A percentile compares a stretch with the other conserved stretches of the same genome.
phyloP scores from a whole-genome alignment of 2,888 invertebrate species.

The Ophion obscuratus region DNA sequence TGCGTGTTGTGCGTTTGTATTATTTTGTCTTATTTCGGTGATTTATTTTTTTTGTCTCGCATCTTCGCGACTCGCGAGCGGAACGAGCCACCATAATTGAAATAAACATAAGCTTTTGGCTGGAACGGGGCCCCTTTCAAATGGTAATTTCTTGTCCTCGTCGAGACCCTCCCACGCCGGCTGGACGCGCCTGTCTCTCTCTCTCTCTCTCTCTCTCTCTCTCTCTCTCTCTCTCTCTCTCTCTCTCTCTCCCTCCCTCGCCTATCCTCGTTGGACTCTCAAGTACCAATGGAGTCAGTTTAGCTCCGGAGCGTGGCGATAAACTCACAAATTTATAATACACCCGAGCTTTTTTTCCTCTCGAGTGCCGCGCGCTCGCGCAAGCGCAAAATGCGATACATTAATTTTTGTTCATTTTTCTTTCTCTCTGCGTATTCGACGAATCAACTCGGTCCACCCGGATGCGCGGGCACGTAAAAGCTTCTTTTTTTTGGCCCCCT shows the following conservation, averaged over 20 bases:
- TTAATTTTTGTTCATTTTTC: conserved; percentile 20
- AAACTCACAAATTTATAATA: conserved; percentile 62
- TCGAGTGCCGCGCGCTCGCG: conserved; percentile 21
- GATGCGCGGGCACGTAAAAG: conserved; percentile 14
- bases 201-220: conserved; percentile 47
- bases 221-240: conserved; percentile 38
- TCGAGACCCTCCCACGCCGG: conserved; percentile 69
- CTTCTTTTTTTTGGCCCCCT: background rate
- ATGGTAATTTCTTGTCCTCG: conserved; percentile 74
- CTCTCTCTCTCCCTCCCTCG: conserved; percentile 45
- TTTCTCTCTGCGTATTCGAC: background rate
- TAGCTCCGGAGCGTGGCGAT: conserved; percentile 48
- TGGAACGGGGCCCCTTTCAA: conserved; percentile 72
- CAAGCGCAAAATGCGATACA: conserved; percentile 29
- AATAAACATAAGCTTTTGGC: conserved; percentile 78
- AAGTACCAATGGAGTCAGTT: conserved; percentile 47
- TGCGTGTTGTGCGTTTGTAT: background rate
- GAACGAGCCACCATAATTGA: conserved; percentile 73
- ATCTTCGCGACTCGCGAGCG: conserved; percentile 47
- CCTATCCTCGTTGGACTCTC: conserved; percentile 52
- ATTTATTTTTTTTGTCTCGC: conserved; percentile 50
- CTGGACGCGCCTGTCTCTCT: conserved; percentile 25
- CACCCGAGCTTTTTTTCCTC: conserved; percentile 33
- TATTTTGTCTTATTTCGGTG: conserved; percentile 65
- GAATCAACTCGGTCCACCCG: no score